Evolutionary conservation across 2,888 invertebrate species (phyloP).

Genomic region (Epirrita christyi): DNA sequence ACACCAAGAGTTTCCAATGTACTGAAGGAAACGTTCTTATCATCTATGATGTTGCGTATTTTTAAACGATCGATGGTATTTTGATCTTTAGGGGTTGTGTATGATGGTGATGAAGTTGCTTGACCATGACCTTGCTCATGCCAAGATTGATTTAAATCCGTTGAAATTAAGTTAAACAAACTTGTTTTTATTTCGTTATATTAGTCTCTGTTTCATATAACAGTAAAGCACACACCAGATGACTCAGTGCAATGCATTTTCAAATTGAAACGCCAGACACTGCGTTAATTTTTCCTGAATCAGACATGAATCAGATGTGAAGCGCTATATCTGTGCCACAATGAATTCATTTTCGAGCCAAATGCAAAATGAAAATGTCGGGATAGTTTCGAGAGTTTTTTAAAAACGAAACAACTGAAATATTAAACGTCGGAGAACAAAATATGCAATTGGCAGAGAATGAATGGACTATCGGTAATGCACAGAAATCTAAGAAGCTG

Average conservation of each 20-base stretch:
- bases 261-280: constrained; percentile 21
- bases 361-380: constrained; percentile 10
- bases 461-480: too few relatives aligned
- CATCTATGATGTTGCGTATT: too few relatives aligned
- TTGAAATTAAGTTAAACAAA: too few relatives aligned
- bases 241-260: constrained; percentile 11
- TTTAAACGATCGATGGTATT: too few relatives aligned
- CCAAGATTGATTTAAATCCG: too few relatives aligned
- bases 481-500: constrained; percentile 45
- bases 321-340: constrained; percentile 9
- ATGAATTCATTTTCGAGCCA: neutral
- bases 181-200: too few relatives aligned
- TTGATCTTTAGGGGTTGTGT: too few relatives aligned
- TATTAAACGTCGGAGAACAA: constrained; percentile 2
- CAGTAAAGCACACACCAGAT: neutral
- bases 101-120: neutral
- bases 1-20: constrained; percentile 24
- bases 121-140: too few relatives aligned
- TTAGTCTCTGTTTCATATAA: neutral
- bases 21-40: constrained; percentile 1
- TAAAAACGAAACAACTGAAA: constrained; percentile 19
- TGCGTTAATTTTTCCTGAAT: constrained; percentile 12
- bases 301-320: constrained; percentile 14
- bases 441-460: neutral
- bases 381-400: constrained; percentile 4